Base-by-base conservation (phyloP, 35 echinoderm and acorn worm genomes). In the Patiria miniata region DNA sequence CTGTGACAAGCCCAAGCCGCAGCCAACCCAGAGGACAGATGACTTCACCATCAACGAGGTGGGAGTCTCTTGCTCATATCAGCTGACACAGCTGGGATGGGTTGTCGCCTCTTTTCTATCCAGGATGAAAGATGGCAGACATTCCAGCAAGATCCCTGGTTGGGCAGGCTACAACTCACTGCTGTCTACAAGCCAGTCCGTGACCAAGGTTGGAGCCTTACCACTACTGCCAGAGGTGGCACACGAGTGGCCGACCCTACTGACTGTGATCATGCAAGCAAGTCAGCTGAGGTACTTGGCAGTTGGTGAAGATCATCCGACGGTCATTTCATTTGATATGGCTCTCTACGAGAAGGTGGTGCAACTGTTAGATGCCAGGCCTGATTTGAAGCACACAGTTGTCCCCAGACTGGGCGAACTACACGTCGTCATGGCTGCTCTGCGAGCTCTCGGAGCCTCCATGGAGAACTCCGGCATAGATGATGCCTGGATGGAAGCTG, bases 381-480 rank as follows among this genome's bases (percentile, higher is more conserved):
- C 57, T 39, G 29, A 53, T 21, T 32, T 37, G n/a, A 77, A 32
- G 21, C 37, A 39, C 32, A 78, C 6, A 38, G 23, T 16, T 79
- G 8, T 7, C 40, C 40, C 56, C 34, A n/a, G 86, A 51, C 69
- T 88, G 12, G 86, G n/a, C 40, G 69, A 81, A 51, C 69, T 88
- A 22, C 69, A 88, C 54, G 68, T 57, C 69, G 68, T 91, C 16
- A 78, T 91, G 84, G 47, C 73, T 81, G n/a, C n/a, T n/a, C n/a
- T 93, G 37, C 42, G 91, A 52, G 60, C 83, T 87, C 85, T 87
- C 29, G 51, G 90, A 18, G 56, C 17, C 15, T 40, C 78, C 2
- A 92, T 92, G 36, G 90, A 87, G 36, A 92, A 87, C 88, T 90
- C 88, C 37, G 90, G 86, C 81, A 81, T 40, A 86, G n/a, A n/a